phyloP scores from a whole-genome alignment of 2,113 vertebrate genomes.

The Oceanodroma tethys region DNA sequence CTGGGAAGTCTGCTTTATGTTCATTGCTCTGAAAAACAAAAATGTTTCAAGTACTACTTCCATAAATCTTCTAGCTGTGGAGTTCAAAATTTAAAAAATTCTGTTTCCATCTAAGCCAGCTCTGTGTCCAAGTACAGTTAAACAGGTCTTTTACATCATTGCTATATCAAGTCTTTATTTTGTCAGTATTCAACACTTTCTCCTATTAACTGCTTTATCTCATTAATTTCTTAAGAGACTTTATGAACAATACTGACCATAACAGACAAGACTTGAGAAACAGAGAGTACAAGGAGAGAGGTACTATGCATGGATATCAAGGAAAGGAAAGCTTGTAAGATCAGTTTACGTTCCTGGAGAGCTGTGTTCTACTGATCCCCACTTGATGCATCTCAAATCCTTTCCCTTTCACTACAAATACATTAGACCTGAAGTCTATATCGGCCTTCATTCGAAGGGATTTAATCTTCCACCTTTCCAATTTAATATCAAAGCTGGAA shows the following conservation, averaged over 20 bases:
- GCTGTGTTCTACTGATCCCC: neutral
- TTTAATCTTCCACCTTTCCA: neutral
- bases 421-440: neutral
- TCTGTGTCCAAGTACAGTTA: neutral
- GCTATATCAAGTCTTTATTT: neutral
- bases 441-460: neutral
- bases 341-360: neutral
- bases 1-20: neutral
- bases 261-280: neutral
- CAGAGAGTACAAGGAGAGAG: neutral
- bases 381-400: neutral
- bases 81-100: neutral
- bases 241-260: neutral
- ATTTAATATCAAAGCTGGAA: neutral
- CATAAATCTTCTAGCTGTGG: neutral
- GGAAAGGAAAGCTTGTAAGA: neutral
- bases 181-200: neutral
- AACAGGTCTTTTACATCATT: neutral
- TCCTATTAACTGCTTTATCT: neutral
- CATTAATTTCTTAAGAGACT: neutral
- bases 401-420: neutral
- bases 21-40: neutral
- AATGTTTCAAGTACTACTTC: neutral
- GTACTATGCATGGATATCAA: neutral
- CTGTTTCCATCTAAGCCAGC: neutral